Evolutionary conservation across 1,140 invertebrate species (phyloP).

Genomic region (Solenopsis fugax): DNA sequence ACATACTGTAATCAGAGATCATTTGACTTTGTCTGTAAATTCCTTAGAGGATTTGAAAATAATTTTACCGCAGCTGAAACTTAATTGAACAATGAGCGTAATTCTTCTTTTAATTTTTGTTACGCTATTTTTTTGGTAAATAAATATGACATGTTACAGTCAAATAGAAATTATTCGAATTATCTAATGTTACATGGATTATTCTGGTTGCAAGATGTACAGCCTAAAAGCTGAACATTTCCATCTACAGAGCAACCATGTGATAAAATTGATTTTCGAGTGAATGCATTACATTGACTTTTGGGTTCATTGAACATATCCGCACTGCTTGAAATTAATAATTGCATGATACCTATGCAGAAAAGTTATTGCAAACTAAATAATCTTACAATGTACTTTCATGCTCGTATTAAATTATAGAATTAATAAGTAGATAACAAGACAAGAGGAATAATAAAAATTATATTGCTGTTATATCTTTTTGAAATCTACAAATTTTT

Average conservation of each 20-base stretch:
- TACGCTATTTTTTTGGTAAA: background rate
- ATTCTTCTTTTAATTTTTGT: constrained; percentile 6
- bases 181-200: background rate
- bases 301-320: constrained; percentile 69
- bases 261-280: constrained; percentile 71
- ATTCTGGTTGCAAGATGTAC: background rate
- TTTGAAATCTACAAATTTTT: background rate
- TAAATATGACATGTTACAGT: background rate
- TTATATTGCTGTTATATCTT: background rate
- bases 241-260: constrained; percentile 29
- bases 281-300: constrained; percentile 56
- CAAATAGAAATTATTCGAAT: background rate
- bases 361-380: constrained; percentile 9
- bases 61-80: background rate
- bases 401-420: too few species aligned
- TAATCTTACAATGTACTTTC: background rate
- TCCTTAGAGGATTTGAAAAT: background rate
- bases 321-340: constrained; percentile 66
- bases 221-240: background rate
- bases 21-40: background rate
- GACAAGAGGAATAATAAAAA: background rate
- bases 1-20: constrained; percentile 14
- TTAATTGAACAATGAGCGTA: background rate
- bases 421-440: background rate
- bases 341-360: constrained; percentile 29